These are phyloP conservation scores for Ladona fulva DNA, from an alignment of 1,140 invertebrate species.

Conservation along the genomic window DNA sequence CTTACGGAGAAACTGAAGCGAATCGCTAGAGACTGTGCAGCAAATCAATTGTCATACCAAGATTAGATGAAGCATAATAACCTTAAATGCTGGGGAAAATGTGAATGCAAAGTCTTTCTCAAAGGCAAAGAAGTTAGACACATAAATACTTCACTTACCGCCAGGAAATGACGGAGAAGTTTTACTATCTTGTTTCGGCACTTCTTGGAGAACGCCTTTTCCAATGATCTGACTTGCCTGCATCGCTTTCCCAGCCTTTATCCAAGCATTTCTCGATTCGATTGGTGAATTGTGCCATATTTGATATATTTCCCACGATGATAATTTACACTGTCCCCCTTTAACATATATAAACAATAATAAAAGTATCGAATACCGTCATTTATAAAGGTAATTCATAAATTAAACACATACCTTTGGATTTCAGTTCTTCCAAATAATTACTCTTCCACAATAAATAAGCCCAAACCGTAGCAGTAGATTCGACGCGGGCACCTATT, in stretches of 20 bases:
- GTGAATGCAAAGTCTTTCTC: no score
- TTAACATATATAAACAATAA: background rate
- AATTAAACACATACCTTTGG: background rate
- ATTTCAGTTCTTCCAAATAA: background rate
- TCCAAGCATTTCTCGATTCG: conserved; percentile 59
- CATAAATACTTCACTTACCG: no score
- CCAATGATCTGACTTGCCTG: conserved; percentile 37
- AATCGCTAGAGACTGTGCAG: no score
- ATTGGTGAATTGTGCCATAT: conserved; percentile 70
- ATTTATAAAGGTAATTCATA: background rate
- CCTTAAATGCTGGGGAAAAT: no score
- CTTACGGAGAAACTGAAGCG: no score
- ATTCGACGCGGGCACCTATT: conserved; percentile 45
- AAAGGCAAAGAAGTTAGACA: no score
- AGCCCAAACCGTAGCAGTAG: conserved; percentile 72
- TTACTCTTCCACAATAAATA: conserved; percentile 68
- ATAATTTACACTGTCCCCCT: background rate
- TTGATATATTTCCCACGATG: conserved; percentile 67
- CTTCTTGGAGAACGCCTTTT: background rate
- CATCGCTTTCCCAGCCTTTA: conserved; percentile 63
- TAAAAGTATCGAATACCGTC: background rate
- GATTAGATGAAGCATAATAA: no score
- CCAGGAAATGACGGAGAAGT: no score
- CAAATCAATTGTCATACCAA: no score
- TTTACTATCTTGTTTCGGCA: background rate